phyloP scores from a whole-genome alignment of 2,797 vertebrate species.

The Channallabes apus region DNA sequence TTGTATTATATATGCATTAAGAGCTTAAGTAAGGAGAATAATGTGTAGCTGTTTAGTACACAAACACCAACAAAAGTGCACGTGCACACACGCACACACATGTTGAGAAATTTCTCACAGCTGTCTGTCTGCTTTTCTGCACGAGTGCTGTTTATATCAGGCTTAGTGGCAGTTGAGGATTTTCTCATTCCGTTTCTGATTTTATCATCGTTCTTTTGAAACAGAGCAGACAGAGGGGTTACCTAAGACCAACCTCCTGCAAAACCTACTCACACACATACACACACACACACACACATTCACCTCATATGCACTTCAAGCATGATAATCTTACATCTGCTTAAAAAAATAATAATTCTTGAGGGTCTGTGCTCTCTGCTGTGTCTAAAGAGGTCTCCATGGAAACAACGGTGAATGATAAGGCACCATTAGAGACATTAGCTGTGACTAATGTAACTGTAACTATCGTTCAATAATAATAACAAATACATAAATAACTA shows the following conservation, averaged over 20 bases:
- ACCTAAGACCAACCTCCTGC: slow-evolving; percentile 8
- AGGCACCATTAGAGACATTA: neutral
- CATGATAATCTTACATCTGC: slow-evolving; percentile 25
- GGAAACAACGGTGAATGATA: slow-evolving; percentile 44
- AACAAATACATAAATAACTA: too few relatives aligned
- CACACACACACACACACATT: neutral
- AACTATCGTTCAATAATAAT: neutral
- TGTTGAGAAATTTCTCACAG: slow-evolving; percentile 25
- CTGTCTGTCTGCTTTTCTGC: slow-evolving; percentile 41
- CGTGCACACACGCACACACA: neutral
- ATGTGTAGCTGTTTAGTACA: too few relatives aligned
- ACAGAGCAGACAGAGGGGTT: neutral
- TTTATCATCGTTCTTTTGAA: slow-evolving; percentile 23
- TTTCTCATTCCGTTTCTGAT: slow-evolving; percentile 24
- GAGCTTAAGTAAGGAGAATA: neutral
- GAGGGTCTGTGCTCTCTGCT: slow-evolving; percentile 44
- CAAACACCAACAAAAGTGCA: neutral
- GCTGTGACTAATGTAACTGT: slow-evolving; percentile 17
- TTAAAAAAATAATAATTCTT: neutral
- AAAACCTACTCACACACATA: neutral
- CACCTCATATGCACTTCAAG: neutral
- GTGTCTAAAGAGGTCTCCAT: slow-evolving; percentile 52
- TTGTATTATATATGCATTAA: neutral
- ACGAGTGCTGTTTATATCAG: slow-evolving; percentile 49
- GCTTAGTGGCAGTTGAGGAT: slow-evolving; percentile 37